Base-by-base conservation (phyloP, 2,113 vertebrate species). In the Ariopsis seemanni region DNA sequence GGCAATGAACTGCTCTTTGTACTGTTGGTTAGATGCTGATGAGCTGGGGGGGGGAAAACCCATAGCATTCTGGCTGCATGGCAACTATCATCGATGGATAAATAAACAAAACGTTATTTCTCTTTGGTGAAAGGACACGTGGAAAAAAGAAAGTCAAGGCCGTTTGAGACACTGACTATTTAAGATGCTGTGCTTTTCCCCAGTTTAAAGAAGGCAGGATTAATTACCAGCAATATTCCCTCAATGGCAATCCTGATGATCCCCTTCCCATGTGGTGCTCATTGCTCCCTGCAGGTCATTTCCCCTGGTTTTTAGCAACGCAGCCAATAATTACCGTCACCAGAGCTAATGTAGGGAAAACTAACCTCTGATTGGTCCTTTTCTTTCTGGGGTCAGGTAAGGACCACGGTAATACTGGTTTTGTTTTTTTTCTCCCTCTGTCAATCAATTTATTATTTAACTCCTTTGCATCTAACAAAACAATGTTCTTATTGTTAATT, bases 131-230 rank as follows among this genome's bases (percentile, higher is more conserved):
- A 86, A 22, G 52, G 55, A 79, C 7, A 62, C 12, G 57, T 69
- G 20, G 52, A 89, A 84, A 79, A 52, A 88, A 89, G 90, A 82
- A 86, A 89, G 9, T 30, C 12, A 48, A 85, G 87, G 62, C 62
- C 53, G 71, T 77, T 75, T 81, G 86, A 86, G 83, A 86, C 48
- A 25, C 82, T 55, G 82, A 84, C 42, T 53, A 84, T 88, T 88
- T 58, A 83, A 78, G 87, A 71, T 85, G 63, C 88, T 93, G 92
- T 91, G 92, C 90, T 94, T 93, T 93, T 92, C 57, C 87, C 71
- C 74, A 91, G 90, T 91, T 93, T 91, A 86, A 65, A 90, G 71
- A 90, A 84, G 14, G 89, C 60, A 86, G 86, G 91, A 94, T 94
- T 94, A 91, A 94, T 94, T 92, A 92, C 27, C 17, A 86, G 87